phyloP scores from a whole-genome alignment of 2,113 vertebrate species.

The Oreochromis aureus region DNA sequence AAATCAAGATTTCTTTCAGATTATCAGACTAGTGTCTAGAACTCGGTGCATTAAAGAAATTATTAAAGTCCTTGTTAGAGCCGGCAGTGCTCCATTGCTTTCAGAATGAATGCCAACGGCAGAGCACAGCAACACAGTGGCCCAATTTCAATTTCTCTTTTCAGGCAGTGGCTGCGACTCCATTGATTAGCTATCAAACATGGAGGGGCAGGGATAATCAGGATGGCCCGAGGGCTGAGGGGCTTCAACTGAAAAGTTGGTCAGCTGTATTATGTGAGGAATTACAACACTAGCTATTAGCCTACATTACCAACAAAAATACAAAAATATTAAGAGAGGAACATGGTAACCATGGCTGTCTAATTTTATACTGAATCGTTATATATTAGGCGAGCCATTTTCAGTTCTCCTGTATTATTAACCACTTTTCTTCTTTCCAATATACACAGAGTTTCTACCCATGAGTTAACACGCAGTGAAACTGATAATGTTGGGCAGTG shows the following conservation, averaged over 20 bases:
- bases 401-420: background rate
- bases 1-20: background rate
- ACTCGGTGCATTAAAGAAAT: background rate
- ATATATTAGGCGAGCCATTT: background rate
- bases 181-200: slow-evolving; percentile 64
- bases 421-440: background rate
- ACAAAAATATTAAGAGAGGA: background rate
- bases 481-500: background rate
- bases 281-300: background rate
- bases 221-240: slow-evolving; percentile 19
- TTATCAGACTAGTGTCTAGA: background rate
- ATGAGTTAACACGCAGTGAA: background rate
- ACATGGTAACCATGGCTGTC: background rate
- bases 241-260: slow-evolving; percentile 35
- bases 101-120: slow-evolving; percentile 18
- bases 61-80: background rate
- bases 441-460: background rate
- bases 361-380: background rate
- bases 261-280: slow-evolving; percentile 27
- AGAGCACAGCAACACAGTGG: slow-evolving; percentile 29
- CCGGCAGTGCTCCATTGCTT: background rate
- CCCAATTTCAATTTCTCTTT: slow-evolving; percentile 51
- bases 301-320: background rate
- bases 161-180: slow-evolving; percentile 35
- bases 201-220: slow-evolving; percentile 51